A percentile compares a stretch with the other conserved stretches of the same genome.
Evolutionary conservation across 2,888 invertebrate species (phyloP).

Genomic region (Thymelicus acteon): DNA sequence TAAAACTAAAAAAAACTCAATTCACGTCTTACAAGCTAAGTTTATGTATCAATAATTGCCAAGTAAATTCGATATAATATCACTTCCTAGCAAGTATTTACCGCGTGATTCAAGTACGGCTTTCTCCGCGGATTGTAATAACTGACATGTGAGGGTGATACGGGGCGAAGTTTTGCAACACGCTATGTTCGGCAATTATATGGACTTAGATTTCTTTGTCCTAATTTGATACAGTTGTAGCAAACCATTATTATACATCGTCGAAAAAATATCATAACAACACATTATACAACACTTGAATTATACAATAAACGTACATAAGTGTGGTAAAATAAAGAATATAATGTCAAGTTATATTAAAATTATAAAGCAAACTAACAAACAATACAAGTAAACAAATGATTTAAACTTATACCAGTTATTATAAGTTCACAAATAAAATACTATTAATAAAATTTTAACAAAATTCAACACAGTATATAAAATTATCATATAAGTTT

Average conservation of each 20-base stretch:
- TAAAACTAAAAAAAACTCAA: slow-evolving; percentile 34
- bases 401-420: not conserved
- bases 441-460: slow-evolving; percentile 24
- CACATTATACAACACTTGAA: slow-evolving; percentile 1
- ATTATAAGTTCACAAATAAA: slow-evolving; percentile 8
- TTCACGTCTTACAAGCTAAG: slow-evolving; percentile 51
- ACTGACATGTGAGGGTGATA: not conserved
- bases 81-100: slow-evolving; percentile 58
- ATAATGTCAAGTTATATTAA: slow-evolving; percentile 36
- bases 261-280: not conserved
- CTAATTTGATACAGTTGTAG: slow-evolving; percentile 32
- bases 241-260: not conserved
- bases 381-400: slow-evolving; percentile 11
- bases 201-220: not conserved
- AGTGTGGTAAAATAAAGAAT: not conserved
- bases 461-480: slow-evolving; percentile 16
- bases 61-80: slow-evolving; percentile 81
- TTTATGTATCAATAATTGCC: slow-evolving; percentile 60
- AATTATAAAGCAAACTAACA: slow-evolving; percentile 40
- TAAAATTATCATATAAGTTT: slow-evolving; percentile 18
- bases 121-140: not conserved
- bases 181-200: not conserved
- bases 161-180: not conserved
- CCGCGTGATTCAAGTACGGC: slow-evolving; percentile 25
- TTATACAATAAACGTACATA: not conserved